A percentile compares a stretch with the other conserved stretches of the same genome.
phyloP scores from a whole-genome alignment of 1,140 invertebrate genomes.

The Cotesia typhae region DNA sequence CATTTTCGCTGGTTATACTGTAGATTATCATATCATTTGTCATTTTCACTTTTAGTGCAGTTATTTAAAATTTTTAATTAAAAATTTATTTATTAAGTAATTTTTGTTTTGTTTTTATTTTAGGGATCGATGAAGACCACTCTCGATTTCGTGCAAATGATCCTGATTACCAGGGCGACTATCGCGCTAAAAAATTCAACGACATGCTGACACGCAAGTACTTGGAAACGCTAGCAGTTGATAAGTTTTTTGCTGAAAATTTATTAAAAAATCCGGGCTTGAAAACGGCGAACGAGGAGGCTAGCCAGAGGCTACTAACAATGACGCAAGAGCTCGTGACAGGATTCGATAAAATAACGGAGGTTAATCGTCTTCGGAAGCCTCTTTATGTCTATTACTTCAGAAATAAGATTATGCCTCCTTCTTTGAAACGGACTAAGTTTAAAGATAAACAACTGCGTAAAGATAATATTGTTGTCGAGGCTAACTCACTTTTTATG shows the following conservation, averaged over 20 bases:
- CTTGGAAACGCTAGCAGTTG: conserved; percentile 40
- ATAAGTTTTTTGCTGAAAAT: conserved; percentile 47
- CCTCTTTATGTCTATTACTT: conserved; percentile 45
- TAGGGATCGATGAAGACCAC: conserved; percentile 51
- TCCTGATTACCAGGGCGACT: conserved; percentile 31
- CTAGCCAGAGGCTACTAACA: conserved; percentile 28
- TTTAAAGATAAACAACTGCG: conserved; percentile 37
- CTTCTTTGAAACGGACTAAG: conserved; percentile 17
- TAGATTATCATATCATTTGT: too few species aligned
- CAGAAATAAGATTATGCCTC: conserved; percentile 28
- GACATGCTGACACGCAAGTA: conserved; percentile 40
- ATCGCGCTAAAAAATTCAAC: conserved; percentile 34
- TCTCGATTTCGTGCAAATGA: conserved; percentile 51
- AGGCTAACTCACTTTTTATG: conserved; percentile 46
- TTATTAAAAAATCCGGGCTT: conserved; percentile 38
- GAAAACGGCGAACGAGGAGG: conserved; percentile 39
- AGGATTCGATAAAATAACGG: conserved; percentile 33
- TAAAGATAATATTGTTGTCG: conserved; percentile 41
- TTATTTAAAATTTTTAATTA: too few species aligned
- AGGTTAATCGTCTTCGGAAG: conserved; percentile 45
- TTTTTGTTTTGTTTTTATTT: neutral
- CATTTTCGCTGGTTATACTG: too few species aligned
- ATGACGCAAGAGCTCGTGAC: conserved; percentile 17
- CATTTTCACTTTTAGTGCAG: too few species aligned
- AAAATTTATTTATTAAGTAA: neutral